Evolutionary conservation across 2,888 invertebrate species (phyloP).

Genomic region (Tuberolachnus salignus): DNA sequence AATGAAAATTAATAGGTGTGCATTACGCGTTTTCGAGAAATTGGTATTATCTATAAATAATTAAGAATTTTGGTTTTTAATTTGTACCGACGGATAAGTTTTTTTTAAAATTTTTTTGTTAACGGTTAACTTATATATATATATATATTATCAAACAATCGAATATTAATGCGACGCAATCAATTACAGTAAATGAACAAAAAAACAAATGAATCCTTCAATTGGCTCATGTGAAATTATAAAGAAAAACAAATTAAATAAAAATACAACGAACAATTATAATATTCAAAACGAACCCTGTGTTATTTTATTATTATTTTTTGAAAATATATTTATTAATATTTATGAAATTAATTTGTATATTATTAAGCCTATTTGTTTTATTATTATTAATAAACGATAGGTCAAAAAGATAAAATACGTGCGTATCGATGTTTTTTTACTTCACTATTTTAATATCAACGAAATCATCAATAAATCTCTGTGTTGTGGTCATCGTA

Average conservation of each 20-base stretch:
- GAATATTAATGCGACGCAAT: no score
- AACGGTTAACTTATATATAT: no score
- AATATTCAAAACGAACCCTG: slow-evolving; percentile 40
- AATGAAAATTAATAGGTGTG: no score
- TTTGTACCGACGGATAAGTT: no score
- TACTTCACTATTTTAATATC: not conserved
- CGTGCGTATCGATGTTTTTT: not conserved
- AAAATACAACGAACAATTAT: slow-evolving; percentile 14
- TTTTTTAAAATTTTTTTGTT: no score
- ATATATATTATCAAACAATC: no score
- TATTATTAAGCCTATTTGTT: not conserved
- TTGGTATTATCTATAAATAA: no score
- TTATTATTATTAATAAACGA: slow-evolving; percentile 2
- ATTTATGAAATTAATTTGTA: not conserved
- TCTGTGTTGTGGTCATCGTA: not conserved
- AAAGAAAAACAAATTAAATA: slow-evolving; percentile 1
- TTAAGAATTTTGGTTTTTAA: no score
- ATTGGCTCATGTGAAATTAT: not conserved
- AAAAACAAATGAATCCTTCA: not conserved
- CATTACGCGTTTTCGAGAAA: no score
- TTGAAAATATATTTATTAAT: slow-evolving; percentile 26
- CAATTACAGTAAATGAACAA: no score
- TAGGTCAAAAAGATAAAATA: slow-evolving; percentile 5
- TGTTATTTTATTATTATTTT: slow-evolving; percentile 4
- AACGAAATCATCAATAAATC: not conserved